Percentiles rank a stretch among this genome's conserved stretches.
phyloP scores from a whole-genome alignment of 2,888 invertebrate genomes.

The Prosopocoilus inquinatus region DNA sequence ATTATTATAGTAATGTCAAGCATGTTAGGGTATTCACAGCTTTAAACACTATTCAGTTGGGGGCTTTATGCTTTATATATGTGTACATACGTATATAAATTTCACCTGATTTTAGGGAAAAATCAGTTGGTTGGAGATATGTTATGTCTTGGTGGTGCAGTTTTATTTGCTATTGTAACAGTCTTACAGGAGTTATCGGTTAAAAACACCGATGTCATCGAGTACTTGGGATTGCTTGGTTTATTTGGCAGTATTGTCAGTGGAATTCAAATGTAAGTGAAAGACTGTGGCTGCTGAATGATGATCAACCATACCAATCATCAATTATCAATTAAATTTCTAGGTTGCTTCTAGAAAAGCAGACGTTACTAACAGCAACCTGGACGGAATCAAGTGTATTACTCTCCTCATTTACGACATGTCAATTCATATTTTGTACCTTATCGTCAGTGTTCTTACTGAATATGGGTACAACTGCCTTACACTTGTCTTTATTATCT shows the following conservation, averaged over 20 bases:
- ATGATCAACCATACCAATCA: too few species aligned
- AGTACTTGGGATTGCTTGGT: slow-evolving; percentile 80
- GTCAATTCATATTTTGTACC: slow-evolving; percentile 75
- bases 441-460: slow-evolving; percentile 72
- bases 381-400: slow-evolving; percentile 64
- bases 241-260: slow-evolving; percentile 76
- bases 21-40: too few species aligned
- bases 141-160: slow-evolving; percentile 74
- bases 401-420: slow-evolving; percentile 57
- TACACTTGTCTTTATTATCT: slow-evolving; percentile 79
- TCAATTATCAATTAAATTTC: neutral
- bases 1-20: neutral
- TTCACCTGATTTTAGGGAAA: slow-evolving; percentile 58
- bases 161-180: slow-evolving; percentile 76
- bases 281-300: neutral
- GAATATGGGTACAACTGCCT: slow-evolving; percentile 76
- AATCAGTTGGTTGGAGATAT: slow-evolving; percentile 81
- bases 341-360: slow-evolving; percentile 65
- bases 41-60: too few species aligned
- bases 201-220: slow-evolving; percentile 72
- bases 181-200: slow-evolving; percentile 80
- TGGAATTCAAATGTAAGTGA: slow-evolving; percentile 75
- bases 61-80: neutral
- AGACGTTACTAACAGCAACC: slow-evolving; percentile 64
- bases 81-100: neutral